Conservation (phyloP, 2,797 vertebrate species). For the Vultur gryphus region DNA sequence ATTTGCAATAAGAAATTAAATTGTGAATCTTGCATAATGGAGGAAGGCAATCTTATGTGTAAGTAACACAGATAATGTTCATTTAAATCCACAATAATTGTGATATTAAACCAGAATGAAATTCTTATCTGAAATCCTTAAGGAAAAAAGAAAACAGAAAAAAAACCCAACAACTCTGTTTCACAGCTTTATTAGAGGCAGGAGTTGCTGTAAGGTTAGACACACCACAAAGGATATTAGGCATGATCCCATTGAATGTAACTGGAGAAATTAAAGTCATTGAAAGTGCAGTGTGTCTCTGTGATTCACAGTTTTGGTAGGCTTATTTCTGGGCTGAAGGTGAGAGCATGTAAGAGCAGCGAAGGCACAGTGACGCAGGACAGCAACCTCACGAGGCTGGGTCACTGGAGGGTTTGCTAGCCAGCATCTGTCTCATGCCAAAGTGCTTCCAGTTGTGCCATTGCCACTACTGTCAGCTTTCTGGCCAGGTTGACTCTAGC, state of each 20-base stretch:
- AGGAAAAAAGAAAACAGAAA: background rate
- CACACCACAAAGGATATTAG: background rate
- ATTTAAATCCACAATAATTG: background rate
- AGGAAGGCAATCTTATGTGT: background rate
- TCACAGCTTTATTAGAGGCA: background rate
- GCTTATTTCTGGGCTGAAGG: background rate
- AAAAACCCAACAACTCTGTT: background rate
- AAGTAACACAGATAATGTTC: slow-evolving; percentile 28
- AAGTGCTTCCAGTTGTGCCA: background rate
- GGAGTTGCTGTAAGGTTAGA: background rate
- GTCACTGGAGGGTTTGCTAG: background rate
- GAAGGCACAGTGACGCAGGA: background rate
- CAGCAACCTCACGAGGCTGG: background rate
- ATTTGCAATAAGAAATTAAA: background rate
- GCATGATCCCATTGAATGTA: background rate
- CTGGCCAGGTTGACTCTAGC: background rate
- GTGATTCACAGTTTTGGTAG: background rate
- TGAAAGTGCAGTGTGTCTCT: background rate
- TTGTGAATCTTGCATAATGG: background rate
- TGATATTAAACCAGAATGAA: background rate
- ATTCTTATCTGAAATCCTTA: background rate
- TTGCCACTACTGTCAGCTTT: background rate
- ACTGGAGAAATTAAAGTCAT: background rate
- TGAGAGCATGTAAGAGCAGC: background rate
- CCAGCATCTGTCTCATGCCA: background rate